Base-by-base conservation (phyloP, 2,888 invertebrate species). In the Chrysolina oricalcia region DNA sequence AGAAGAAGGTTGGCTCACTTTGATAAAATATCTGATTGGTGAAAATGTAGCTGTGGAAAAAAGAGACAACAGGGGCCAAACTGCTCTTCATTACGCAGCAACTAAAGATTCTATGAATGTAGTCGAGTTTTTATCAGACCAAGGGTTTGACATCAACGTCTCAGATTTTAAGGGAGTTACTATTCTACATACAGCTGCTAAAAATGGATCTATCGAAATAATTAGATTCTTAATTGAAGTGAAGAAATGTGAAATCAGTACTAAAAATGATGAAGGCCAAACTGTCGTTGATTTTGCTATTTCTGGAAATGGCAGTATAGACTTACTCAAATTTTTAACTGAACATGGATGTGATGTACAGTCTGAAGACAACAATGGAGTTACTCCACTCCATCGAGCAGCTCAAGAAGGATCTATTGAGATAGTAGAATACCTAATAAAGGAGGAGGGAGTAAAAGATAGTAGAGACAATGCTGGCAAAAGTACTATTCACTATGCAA, bases 231-330 rank as follows among this genome's bases (percentile, higher is more conserved):
- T 48, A 10, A 17, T 10, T 17, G 48, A 48, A 17, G n/a, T n/a
- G n/a, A 17, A 48, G 10, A 48, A 48, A 48, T 48, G 48, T 48
- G 17, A 17, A n/a, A 48, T 48, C 9, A 6, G 17, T 9, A 48
- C 9, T 17, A 48, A 9, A 48, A 17, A 17, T 48, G 9, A 48
- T 48, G n/a, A 48, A 48, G 48, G 48, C 6, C 48, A 48, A 17
- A 48, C 48, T 48, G 6, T 48, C n/a, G 17, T 48, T 48, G n/a
- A 48, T 48, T 48, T 48, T 17, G 48, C 48, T 48, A 48, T 48
- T 17, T 48, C 17, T 17, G 48, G 48, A 48, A 48, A 10, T 17
- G 48, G 48, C n/a, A 48, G n/a, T 9, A 9, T 48, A 48, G 48
- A 48, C 5, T 4, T 48, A 48, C 17, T 48, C n/a, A 17, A 48